A percentile compares a stretch with the other conserved stretches of the same genome.
phyloP scores from a whole-genome alignment of 2,888 invertebrate genomes.

The Dione vanillae region DNA sequence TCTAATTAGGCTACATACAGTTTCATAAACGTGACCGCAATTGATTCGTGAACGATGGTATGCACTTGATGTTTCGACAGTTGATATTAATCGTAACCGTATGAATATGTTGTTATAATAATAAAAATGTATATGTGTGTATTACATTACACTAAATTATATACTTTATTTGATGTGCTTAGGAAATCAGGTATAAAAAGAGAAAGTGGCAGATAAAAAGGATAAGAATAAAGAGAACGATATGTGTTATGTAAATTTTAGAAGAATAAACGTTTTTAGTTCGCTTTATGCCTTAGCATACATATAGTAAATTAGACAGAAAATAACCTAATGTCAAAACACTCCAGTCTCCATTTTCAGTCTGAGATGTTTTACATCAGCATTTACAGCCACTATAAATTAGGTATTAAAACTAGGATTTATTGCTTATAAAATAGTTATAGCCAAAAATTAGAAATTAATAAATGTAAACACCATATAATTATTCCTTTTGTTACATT shows the following conservation, averaged over 20 bases:
- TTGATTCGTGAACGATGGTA: constrained; percentile 35
- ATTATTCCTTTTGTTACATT: not conserved
- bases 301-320: no score
- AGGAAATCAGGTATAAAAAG: not conserved
- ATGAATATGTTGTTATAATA: not conserved
- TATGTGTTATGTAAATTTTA: not conserved
- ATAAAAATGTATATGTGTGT: constrained; percentile 7
- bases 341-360: no score
- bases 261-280: no score
- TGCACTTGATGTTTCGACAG: constrained; percentile 35
- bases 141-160: not conserved
- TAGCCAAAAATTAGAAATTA: no score
- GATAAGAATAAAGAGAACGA: not conserved
- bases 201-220: not conserved
- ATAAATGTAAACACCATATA: no score
- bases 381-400: no score
- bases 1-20: constrained; percentile 39
- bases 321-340: no score
- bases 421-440: no score
- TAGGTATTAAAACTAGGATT: no score
- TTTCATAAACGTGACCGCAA: constrained; percentile 38
- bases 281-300: no score
- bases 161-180: not conserved
- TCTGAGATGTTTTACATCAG: no score
- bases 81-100: constrained; percentile 29